These are phyloP conservation scores for Amiota mariae DNA, from an alignment of 2,888 invertebrate species.

Conservation along the genomic window DNA sequence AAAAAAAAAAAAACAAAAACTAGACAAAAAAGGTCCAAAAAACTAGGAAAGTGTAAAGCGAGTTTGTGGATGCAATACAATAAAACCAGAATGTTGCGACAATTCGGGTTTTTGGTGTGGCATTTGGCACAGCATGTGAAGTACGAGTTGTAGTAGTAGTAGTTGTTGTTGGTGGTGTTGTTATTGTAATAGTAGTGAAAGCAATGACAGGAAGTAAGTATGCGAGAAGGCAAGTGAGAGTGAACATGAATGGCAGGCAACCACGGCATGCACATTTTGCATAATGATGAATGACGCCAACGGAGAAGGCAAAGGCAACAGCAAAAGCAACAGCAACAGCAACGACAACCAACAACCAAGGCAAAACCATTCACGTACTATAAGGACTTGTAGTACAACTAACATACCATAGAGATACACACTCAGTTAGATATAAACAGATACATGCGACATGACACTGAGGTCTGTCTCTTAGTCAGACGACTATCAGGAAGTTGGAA, in stretches of 20 bases:
- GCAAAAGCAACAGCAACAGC: conserved; percentile 35
- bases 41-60: background rate
- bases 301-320: conserved; percentile 39
- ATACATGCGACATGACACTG: no score
- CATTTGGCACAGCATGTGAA: conserved; percentile 30
- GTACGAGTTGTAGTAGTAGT: conserved; percentile 7
- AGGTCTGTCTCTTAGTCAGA: conserved; percentile 2
- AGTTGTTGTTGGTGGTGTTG: conserved; percentile 6
- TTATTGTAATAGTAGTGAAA: background rate
- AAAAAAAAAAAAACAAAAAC: conserved; percentile 1
- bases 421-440: no score
- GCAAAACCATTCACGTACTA: conserved; percentile 25
- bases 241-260: conserved; percentile 45
- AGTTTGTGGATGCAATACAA: conserved; percentile 49
- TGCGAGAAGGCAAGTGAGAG: conserved; percentile 47
- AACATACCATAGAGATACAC: conserved; percentile 20
- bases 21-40: background rate
- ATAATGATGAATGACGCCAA: conserved; percentile 64
- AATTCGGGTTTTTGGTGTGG: conserved; percentile 52
- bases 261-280: conserved; percentile 60
- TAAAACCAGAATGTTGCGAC: conserved; percentile 65
- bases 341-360: no score
- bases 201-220: background rate
- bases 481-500: background rate
- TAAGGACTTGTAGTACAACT: background rate